Base-by-base conservation (phyloP, 2,797 vertebrate genomes). In the Ctenopoma kingsleyae region DNA sequence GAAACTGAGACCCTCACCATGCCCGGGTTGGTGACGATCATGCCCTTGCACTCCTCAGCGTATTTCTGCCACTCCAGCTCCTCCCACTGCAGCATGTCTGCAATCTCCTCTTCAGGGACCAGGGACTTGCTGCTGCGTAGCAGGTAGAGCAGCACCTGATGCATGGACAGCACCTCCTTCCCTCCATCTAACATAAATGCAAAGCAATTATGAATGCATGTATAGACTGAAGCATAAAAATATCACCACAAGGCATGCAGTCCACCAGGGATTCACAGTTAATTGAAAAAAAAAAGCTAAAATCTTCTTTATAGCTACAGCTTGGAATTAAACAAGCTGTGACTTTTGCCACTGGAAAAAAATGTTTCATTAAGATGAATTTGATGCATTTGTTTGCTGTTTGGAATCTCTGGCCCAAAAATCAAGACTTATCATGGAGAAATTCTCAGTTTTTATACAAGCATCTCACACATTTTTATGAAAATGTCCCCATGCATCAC, bases 51-150 rank as follows among this genome's bases (percentile, higher is more conserved):
- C 87, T 99, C 98, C 76, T 99, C 98, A 0, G 98, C 98, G 0
- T 99, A 99, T 70, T 99, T 99, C 94, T 99, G 98, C 98, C 98
- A 99, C 73, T 97, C 97, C 16, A 99, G 93, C 81, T 99, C 98
- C 87, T 99, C 97, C 97, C 97, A 99, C 87, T 99, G 97, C 63
- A 99, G 95, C 98, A 99, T 99, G 85, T 99, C 96, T 19, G 97
- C 98, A 25, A 99, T 99, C 90, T 99, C 97, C 87, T 99, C 98
- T 85, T 97, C 98, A 0, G 97, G 97, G 36, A 99, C 98, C 85
- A 99, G 92, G 0, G 98, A 91, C 79, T 96, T 97, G 92, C 92
- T 99, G 90, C 96, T 97, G 58, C 95, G 94, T n/a, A 99, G 86
- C 59, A 99, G 91, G 90, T 99, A 99, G 8, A 98, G 94, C 61